Conservation (phyloP, 2,888 invertebrate genomes). For the Corbicula japonica region DNA sequence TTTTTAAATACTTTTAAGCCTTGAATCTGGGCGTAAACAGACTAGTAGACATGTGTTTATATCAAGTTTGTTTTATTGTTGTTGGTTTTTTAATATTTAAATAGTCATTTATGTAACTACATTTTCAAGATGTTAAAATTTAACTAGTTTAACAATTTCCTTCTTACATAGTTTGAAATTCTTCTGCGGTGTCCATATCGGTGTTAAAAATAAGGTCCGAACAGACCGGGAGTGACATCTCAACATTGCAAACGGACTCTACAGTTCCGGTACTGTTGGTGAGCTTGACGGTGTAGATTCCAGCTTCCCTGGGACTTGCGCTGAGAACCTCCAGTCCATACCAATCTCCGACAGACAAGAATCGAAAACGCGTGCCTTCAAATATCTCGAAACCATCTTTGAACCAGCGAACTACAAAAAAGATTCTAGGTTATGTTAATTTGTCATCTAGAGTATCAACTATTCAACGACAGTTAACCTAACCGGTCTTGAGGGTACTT, state of each 20-base stretch:
- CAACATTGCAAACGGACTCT: conserved; percentile 58
- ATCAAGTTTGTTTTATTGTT: too few species aligned
- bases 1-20: too few species aligned
- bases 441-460: too few species aligned
- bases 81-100: too few species aligned
- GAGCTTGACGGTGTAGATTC: conserved; percentile 63
- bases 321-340: conserved; percentile 53
- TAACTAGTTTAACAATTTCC: too few species aligned
- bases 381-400: conserved; percentile 49
- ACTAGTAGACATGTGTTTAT: too few species aligned
- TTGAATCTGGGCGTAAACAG: too few species aligned
- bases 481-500: too few species aligned
- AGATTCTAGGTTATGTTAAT: too few species aligned
- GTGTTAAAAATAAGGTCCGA: conserved; percentile 10
- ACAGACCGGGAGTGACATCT: conserved; percentile 48
- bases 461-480: too few species aligned
- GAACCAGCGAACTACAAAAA: conserved; percentile 54
- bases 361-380: conserved; percentile 36
- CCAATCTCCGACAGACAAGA: conserved; percentile 62
- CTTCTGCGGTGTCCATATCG: conserved; percentile 21
- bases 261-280: conserved; percentile 53
- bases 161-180: conserved; percentile 23
- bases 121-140: too few species aligned
- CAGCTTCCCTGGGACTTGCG: conserved; percentile 52
- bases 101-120: too few species aligned